Evolutionary conservation across 2,113 vertebrate species (phyloP), one percentile per base, ranked within the genome.

Genomic region (Xenotilapia caudafasciata): DNA sequence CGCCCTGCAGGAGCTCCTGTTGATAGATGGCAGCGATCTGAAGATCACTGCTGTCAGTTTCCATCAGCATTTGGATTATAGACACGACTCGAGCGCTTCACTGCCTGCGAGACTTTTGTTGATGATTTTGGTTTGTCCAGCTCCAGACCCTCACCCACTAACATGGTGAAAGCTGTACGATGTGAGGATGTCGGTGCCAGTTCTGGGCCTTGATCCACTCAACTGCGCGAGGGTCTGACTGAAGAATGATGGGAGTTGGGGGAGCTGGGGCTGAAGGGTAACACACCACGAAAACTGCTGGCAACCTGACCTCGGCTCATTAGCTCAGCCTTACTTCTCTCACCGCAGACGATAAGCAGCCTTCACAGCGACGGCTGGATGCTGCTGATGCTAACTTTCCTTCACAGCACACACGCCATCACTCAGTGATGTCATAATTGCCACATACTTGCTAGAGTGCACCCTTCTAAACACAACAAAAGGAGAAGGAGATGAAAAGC

Each of bases 281-380:
- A 55, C 11, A 68, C 47, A 6, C 23, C 6, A 75, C 5, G 54
- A 80, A 85, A 75, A 31, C 80, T 80, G 80, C 55, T 49, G 90
- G 85, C 89, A 90, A 80, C 65, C 83, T 89, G 92, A 89, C 88
- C 89, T 88, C 38, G 2, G 58, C 89, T 93, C 62, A 79, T 94
- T 92, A 94, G 84, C 77, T n/a, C 77, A 5, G 87, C 58, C 56
- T 77, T 87, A 80, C 68, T 58, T 82, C 86, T 79, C 80, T 86
- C 12, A 51, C 81, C 88, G 54, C 55, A 82, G 73, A 92, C 45
- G 23, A 82, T 60, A 55, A 47, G 70, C 87, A 38, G 65, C 93
- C 86, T 86, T 92, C 84, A n/a, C 75, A 7, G 89, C 23, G 84
- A 87, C 17, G 73, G 68, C 84, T 35, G 88, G 84, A 51, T 49